Base-by-base conservation (phyloP, 2,888 invertebrate species). In the Stenchaetothrips biformis region DNA sequence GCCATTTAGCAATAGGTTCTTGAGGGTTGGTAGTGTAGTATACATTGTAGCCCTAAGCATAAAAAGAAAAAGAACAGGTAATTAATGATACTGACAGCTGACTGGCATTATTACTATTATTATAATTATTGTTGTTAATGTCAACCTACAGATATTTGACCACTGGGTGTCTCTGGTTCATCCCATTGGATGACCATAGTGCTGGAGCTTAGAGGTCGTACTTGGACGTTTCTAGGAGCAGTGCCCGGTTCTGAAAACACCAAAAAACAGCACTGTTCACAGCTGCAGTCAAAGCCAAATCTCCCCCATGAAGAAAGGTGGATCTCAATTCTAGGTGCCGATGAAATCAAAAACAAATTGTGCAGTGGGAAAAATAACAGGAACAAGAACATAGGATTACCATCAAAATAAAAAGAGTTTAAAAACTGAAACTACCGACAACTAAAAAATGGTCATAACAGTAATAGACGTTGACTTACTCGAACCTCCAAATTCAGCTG, bases 181-280 rank as follows among this genome's bases (percentile, higher is more conserved):
- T 96, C 95, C 99, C 99, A 99, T 86, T 97, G 96, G 84, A 99
- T 96, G 81, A 98, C 94, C 93, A 99, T 96, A 62, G 98, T 97
- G 86, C 95, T 96, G 80, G 97, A 95, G 87, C 96, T 97, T 83
- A 98, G 91, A 8, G 98, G 96, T 80, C 96, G 91, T 80, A 96
- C 98, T 89, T 95, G 94, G 74, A 99, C 96, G 88, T 97, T 96
- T 84, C 94, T 90, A 8, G 99, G 99, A 80, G 98, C 95, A 85
- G 96, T 95, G 85, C 97, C 97, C 82, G 98, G 98, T 90, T 95
- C 98, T 98, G 89, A 1, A 89, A 86, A 83, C 82, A 81, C 81
- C 84, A 83, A 80, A 82, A 81, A 27, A 79, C 21, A 67, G n/a
- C n/a, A n/a, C n/a, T n/a, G n/a, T n/a, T n/a, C n/a, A n/a, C n/a